phyloP scores from a whole-genome alignment of 1,140 invertebrate species.

The Diuraphis noxia region DNA sequence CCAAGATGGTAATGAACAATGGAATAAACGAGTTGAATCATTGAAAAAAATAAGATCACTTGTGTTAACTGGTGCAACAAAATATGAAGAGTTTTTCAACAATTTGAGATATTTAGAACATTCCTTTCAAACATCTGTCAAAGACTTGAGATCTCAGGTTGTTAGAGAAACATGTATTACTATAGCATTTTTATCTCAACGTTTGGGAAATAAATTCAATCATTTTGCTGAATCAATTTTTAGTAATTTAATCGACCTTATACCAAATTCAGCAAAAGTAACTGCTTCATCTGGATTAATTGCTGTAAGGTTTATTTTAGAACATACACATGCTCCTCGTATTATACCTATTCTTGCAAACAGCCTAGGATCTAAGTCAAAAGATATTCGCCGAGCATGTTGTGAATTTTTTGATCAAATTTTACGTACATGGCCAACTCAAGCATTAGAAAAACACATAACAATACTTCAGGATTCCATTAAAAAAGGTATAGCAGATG shows the following conservation, averaged over 20 bases:
- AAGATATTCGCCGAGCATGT: constrained; percentile 80
- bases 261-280: constrained; percentile 94
- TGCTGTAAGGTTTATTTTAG: constrained; percentile 86
- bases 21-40: constrained; percentile 90
- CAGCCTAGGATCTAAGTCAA: constrained; percentile 83
- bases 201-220: constrained; percentile 80
- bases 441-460: constrained; percentile 80
- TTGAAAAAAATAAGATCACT: constrained; percentile 84
- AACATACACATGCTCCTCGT: constrained; percentile 80
- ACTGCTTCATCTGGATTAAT: constrained; percentile 88
- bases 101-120: constrained; percentile 79
- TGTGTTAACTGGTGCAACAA: constrained; percentile 75
- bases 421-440: constrained; percentile 81
- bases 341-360: constrained; percentile 85
- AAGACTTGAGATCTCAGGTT: constrained; percentile 87
- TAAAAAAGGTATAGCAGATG: constrained; percentile 87
- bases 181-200: constrained; percentile 86
- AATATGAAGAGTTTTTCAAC: constrained; percentile 80
- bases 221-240: constrained; percentile 82
- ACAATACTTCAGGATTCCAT: constrained; percentile 79
- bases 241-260: constrained; percentile 82
- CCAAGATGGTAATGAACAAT: constrained; percentile 81
- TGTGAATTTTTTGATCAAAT: constrained; percentile 86
- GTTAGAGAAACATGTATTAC: constrained; percentile 94
- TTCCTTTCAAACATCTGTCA: constrained; percentile 80